phyloP scores from a whole-genome alignment of 2,888 invertebrate species.

The Leistus spinibarbis region DNA sequence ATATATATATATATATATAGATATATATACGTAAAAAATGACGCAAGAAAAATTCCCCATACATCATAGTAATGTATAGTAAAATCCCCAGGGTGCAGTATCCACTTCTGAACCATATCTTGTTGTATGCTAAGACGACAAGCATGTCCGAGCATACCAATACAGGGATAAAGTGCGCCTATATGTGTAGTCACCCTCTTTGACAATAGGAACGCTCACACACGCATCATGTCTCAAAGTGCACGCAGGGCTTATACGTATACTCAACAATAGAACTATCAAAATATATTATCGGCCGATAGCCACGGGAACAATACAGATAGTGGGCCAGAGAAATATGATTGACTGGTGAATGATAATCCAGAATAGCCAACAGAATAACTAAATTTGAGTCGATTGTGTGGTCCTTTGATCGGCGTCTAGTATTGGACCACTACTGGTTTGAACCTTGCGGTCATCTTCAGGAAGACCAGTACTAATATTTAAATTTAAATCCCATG shows the following conservation, averaged over 20 bases:
- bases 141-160: slow-evolving; percentile 4
- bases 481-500: too few species aligned
- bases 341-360: neutral
- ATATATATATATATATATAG: neutral
- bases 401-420: too few species aligned
- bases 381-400: too few species aligned
- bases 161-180: slow-evolving; percentile 7
- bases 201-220: neutral
- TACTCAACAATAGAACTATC: slow-evolving; percentile 9
- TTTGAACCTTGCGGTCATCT: too few species aligned
- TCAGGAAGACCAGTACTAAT: too few species aligned
- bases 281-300: slow-evolving; percentile 7
- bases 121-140: slow-evolving; percentile 5
- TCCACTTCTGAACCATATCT: neutral
- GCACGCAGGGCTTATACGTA: neutral
- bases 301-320: neutral
- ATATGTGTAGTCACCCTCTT: neutral
- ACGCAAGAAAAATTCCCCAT: neutral
- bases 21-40: neutral
- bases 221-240: neutral
- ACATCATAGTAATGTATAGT: neutral
- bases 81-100: neutral
- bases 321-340: neutral
- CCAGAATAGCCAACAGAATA: too few species aligned
- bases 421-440: too few species aligned